Evolutionary conservation across 2,888 invertebrate genomes (phyloP), one percentile per base, ranked within the genome.

Genomic region (Mythimna vitellina): DNA sequence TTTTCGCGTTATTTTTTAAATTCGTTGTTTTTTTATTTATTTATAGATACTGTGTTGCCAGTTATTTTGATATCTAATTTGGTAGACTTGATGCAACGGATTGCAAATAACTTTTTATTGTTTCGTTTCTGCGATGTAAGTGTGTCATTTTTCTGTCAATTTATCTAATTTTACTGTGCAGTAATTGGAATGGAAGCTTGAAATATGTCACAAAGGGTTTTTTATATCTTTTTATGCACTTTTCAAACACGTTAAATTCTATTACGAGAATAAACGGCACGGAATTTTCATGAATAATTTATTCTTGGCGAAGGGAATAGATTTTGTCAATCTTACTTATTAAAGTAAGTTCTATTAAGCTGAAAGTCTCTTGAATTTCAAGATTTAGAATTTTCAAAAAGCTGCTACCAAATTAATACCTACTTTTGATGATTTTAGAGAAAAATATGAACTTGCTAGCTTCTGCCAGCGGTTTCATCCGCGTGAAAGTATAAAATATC

Each of bases 1-100:
- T 95, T 95, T 92, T 92, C 89, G 83, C 87, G 87, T 87, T 88
- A 91, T 88, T 91, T 93, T 93, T 91, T 85, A 91, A 92, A 89
- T 90, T 90, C 82, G 80, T 83, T 84, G 78, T 72, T 79, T 83
- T 90, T 87, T 38, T 42, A 90, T 90, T 89, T 90, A 89, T 90
- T 90, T 90, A 89, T 89, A 88, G 86, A 86, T 73, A 80, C 61
- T 66, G 83, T 88, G 88, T 88, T 89, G 90, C 89, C 91, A 87
- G 86, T 78, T 80, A 85, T 89, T 83, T 80, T 80, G 77, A 80
- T 82, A 84, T 87, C 86, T 88, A 91, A 90, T 91, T 89, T 88
- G 81, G 86, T 82, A 81, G 78, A 87, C 88, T 86, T 88, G 78
- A 87, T 83, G 83, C 80, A 80, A 64, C 65, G 67, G 81, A 78